These are phyloP conservation scores for Drosophila suzukii DNA, from an alignment of 1,140 invertebrate genomes.

Conservation along the genomic window DNA sequence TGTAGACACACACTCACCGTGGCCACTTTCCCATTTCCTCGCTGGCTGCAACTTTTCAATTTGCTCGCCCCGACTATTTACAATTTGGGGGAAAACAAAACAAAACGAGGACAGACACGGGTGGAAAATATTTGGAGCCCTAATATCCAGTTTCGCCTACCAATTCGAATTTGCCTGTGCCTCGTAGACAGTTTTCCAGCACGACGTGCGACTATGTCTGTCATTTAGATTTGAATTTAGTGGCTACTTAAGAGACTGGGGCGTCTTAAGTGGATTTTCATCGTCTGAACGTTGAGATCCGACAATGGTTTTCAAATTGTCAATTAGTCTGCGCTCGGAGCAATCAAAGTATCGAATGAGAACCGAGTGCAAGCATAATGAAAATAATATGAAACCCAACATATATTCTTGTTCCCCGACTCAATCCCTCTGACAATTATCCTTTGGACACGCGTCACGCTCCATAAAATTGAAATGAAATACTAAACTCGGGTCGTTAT, in stretches of 20 bases:
- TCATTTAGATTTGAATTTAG: conserved; percentile 70
- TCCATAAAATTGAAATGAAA: conserved; percentile 78
- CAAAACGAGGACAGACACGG: conserved; percentile 33
- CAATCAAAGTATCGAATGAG: conserved; percentile 37
- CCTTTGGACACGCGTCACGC: conserved; percentile 69
- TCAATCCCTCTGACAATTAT: conserved; percentile 56
- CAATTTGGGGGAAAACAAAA: conserved; percentile 34
- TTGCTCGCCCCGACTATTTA: conserved; percentile 53
- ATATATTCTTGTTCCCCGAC: not conserved
- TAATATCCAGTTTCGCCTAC: conserved; percentile 42
- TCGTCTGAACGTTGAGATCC: conserved; percentile 12
- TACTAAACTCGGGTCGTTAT: conserved; percentile 71
- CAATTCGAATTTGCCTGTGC: conserved; percentile 33
- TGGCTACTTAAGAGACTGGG: conserved; percentile 56
- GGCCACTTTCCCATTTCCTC: conserved; percentile 10
- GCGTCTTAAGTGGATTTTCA: conserved; percentile 51
- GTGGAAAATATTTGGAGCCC: conserved; percentile 32
- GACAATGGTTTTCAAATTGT: conserved; percentile 37
- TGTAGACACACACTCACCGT: conserved; percentile 29
- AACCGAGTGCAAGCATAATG: conserved; percentile 18
- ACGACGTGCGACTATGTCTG: conserved; percentile 51
- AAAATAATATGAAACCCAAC: conserved; percentile 16
- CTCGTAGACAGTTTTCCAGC: conserved; percentile 22
- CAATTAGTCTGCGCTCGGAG: conserved; percentile 34
- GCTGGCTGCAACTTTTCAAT: conserved; percentile 60